These are phyloP conservation scores for Onchidella celtica DNA, from an alignment of 2,888 invertebrate species.

Conservation along the genomic window DNA sequence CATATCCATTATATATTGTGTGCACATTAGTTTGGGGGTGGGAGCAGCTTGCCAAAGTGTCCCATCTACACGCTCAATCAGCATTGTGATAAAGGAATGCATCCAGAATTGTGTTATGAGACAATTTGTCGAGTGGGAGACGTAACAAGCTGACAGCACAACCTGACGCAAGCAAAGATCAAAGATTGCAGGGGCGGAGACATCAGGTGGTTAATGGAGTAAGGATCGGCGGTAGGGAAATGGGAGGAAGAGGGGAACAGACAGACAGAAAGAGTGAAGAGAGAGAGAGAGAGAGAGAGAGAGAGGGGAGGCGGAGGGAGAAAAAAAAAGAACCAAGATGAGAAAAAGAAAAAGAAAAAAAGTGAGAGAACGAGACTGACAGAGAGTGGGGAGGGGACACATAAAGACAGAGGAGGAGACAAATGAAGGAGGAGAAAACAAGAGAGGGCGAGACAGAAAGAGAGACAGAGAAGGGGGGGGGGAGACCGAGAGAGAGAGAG, in stretches of 20 bases:
- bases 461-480: constrained; percentile 29
- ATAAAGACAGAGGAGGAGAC: not conserved
- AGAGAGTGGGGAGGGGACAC: not conserved
- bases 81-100: too few species aligned
- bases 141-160: too few species aligned
- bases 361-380: not conserved
- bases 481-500: constrained; percentile 41
- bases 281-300: constrained; percentile 36
- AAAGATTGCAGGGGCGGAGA: too few species aligned
- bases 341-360: not conserved
- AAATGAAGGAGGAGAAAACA: constrained; percentile 26
- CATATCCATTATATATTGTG: too few species aligned
- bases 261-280: not conserved
- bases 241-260: not conserved
- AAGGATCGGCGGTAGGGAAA: too few species aligned
- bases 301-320: constrained; percentile 29
- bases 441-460: constrained; percentile 25
- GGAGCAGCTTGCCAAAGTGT: too few species aligned
- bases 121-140: too few species aligned
- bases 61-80: too few species aligned
- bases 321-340: constrained; percentile 23
- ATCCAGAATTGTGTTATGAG: too few species aligned
- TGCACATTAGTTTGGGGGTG: too few species aligned
- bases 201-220: too few species aligned
- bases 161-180: too few species aligned